These are phyloP conservation scores for Amorpha juglandis DNA, from an alignment of 2,888 invertebrate species.

Conservation along the genomic window DNA sequence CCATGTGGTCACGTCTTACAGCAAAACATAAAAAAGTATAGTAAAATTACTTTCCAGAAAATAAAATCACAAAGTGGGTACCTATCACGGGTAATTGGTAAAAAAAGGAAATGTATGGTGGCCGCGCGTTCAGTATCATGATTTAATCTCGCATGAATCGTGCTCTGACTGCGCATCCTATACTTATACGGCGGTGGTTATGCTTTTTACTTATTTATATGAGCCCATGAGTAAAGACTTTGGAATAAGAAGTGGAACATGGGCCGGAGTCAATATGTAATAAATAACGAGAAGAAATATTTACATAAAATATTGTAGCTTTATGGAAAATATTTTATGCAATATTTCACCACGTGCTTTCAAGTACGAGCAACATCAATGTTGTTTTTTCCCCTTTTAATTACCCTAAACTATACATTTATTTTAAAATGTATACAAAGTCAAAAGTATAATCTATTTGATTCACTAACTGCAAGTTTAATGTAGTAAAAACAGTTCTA, in stretches of 20 bases:
- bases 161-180: conserved; percentile 12
- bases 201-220: conserved; percentile 6
- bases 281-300: not conserved
- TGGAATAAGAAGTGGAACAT: not conserved
- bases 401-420: too few species aligned
- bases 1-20: conserved; percentile 13
- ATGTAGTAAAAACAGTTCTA: too few species aligned
- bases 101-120: conserved; percentile 31
- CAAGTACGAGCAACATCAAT: too few species aligned
- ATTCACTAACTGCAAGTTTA: too few species aligned
- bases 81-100: conserved; percentile 34
- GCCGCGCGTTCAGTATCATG: conserved; percentile 21
- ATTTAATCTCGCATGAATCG: conserved; percentile 28
- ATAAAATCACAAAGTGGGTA: conserved; percentile 19
- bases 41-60: conserved; percentile 22
- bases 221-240: not conserved
- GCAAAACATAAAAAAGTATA: not conserved
- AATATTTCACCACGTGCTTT: too few species aligned
- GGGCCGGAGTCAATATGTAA: not conserved
- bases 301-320: not conserved
- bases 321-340: too few species aligned
- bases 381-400: too few species aligned
- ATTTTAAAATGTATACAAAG: too few species aligned
- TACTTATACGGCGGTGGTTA: conserved; percentile 22
- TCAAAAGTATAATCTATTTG: too few species aligned